Conservation (phyloP, 2,113 vertebrate genomes). For the Malaclemys terrapin region DNA sequence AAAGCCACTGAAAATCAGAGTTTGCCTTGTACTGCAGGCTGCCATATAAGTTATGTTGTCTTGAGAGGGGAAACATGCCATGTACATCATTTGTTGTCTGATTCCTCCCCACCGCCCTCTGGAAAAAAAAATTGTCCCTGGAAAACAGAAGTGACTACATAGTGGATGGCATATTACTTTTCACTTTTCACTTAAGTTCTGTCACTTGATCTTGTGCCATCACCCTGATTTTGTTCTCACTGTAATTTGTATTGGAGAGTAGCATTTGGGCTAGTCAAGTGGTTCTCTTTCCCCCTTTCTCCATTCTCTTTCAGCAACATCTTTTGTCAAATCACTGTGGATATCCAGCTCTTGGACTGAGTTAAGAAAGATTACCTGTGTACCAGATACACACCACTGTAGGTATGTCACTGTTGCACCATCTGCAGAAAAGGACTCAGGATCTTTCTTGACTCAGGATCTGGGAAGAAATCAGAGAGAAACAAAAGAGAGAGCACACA, state of each 20-base stretch:
- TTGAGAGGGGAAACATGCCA: no score
- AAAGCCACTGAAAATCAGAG: not conserved
- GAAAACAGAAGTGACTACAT: not conserved
- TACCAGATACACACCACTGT: not conserved
- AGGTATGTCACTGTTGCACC: not conserved
- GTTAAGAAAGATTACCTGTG: not conserved
- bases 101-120: no score
- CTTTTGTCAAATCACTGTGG: not conserved
- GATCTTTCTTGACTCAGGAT: accelerated
- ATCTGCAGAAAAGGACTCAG: not conserved
- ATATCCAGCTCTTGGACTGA: not conserved
- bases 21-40: no score
- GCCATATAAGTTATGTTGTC: no score
- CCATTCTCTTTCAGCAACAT: not conserved
- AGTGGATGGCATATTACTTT: not conserved
- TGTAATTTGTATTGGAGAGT: no score
- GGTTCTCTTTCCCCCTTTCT: not conserved
- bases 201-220: not conserved
- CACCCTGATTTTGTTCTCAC: not conserved
- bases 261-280: not conserved
- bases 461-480: not conserved
- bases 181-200: not conserved
- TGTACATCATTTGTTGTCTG: no score
- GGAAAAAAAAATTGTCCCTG: not conserved
- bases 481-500: not conserved